phyloP scores from a whole-genome alignment of 2,113 vertebrate genomes.

The Glaucidium brasilianum region DNA sequence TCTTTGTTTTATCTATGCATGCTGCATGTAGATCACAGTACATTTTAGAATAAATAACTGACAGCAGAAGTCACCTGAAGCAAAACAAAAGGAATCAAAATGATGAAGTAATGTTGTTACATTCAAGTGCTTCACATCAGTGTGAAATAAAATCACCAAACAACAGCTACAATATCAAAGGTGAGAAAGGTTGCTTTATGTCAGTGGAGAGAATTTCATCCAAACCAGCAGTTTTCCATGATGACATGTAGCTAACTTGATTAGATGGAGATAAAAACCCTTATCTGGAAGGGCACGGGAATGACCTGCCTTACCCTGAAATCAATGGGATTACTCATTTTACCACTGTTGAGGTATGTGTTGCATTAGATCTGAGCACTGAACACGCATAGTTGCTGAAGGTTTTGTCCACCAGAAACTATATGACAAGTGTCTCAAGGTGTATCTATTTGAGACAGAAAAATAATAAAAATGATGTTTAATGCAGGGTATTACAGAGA shows the following conservation, averaged over 20 bases:
- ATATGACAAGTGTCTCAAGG: accelerated
- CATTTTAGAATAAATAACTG: background rate
- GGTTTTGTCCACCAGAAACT: background rate
- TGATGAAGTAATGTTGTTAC: background rate
- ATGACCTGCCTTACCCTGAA: background rate
- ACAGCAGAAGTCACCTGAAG: background rate
- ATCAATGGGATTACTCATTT: background rate
- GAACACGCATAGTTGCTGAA: background rate
- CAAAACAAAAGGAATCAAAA: background rate
- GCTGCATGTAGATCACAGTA: background rate
- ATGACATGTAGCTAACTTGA: background rate
- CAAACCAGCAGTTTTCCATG: background rate
- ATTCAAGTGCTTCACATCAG: background rate
- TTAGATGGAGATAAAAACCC: background rate
- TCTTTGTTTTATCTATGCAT: background rate
- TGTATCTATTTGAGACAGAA: background rate
- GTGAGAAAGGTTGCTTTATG: background rate
- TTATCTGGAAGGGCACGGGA: background rate
- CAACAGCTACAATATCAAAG: background rate
- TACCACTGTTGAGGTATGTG: background rate
- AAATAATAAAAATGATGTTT: background rate
- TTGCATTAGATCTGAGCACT: background rate
- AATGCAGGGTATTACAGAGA: background rate
- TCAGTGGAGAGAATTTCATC: background rate
- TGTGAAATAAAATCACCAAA: background rate